phyloP scores from a whole-genome alignment of 2,113 vertebrate genomes.

The Tyrannus savana region DNA sequence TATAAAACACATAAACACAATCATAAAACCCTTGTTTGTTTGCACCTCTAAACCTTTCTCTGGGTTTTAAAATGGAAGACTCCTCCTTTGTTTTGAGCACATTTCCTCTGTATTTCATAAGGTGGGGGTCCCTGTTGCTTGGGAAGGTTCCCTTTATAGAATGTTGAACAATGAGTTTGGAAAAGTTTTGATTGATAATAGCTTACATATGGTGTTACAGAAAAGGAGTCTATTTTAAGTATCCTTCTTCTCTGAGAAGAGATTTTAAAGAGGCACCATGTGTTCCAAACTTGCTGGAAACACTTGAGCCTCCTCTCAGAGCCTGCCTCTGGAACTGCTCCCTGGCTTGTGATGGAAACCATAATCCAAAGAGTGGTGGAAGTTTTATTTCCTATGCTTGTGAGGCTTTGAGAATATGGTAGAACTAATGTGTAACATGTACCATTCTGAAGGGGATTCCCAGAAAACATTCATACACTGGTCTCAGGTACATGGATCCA shows the following conservation, averaged over 20 bases:
- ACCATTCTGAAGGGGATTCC: not conserved
- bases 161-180: slow-evolving; percentile 35
- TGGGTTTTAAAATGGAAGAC: not conserved
- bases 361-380: not conserved
- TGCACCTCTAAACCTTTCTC: not conserved
- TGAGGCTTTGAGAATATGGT: not conserved
- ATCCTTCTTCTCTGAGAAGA: not conserved
- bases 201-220: slow-evolving; percentile 22
- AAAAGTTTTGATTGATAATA: slow-evolving; percentile 37
- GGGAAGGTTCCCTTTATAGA: slow-evolving; percentile 28
- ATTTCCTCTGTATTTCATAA: not conserved
- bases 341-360: not conserved
- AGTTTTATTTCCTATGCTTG: not conserved
- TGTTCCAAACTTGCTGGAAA: slow-evolving; percentile 1
- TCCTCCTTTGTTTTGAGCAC: not conserved
- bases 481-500: not conserved
- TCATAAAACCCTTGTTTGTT: not conserved
- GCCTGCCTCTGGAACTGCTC: not conserved
- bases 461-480: not conserved
- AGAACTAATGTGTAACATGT: not conserved
- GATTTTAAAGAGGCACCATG: slow-evolving; percentile 25
- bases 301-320: not conserved
- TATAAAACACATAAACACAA: not conserved
- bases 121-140: not conserved
- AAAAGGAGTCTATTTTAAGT: slow-evolving; percentile 43